These are phyloP conservation scores for Meriones psammophilus DNA, from an alignment of 2,797 vertebrate species.

Conservation along the genomic window DNA sequence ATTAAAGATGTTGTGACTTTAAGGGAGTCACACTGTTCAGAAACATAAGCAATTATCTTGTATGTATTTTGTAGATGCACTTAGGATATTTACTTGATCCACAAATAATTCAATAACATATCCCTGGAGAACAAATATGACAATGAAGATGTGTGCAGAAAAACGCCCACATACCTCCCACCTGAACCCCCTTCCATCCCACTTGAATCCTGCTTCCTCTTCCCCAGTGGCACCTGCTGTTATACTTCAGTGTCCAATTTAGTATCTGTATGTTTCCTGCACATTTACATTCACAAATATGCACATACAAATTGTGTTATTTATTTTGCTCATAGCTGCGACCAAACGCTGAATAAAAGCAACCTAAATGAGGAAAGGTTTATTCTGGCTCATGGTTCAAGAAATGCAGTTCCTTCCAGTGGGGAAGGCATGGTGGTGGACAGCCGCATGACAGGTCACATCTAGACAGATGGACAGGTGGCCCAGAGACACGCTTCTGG, in stretches of 20 bases:
- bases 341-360: background rate
- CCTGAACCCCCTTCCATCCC: background rate
- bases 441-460: background rate
- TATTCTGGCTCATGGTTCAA: background rate
- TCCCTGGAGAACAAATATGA: background rate
- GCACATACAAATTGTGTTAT: background rate
- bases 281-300: background rate
- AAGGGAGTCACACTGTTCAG: background rate
- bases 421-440: background rate
- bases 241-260: background rate
- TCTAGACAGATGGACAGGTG: background rate
- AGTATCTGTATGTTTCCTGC: background rate
- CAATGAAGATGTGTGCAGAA: background rate
- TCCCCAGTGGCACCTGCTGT: background rate
- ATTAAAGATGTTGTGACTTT: constrained; percentile 40
- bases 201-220: background rate
- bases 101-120: background rate
- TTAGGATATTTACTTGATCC: background rate
- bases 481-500: background rate
- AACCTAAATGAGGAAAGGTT: background rate
- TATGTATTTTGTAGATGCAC: background rate
- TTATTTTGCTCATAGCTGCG: background rate
- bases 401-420: background rate
- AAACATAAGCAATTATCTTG: background rate
- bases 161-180: background rate